Percentiles rank a stretch among this genome's conserved stretches.
Evolutionary conservation across 2,888 invertebrate species (phyloP).

Genomic region (Lasiommata megera): DNA sequence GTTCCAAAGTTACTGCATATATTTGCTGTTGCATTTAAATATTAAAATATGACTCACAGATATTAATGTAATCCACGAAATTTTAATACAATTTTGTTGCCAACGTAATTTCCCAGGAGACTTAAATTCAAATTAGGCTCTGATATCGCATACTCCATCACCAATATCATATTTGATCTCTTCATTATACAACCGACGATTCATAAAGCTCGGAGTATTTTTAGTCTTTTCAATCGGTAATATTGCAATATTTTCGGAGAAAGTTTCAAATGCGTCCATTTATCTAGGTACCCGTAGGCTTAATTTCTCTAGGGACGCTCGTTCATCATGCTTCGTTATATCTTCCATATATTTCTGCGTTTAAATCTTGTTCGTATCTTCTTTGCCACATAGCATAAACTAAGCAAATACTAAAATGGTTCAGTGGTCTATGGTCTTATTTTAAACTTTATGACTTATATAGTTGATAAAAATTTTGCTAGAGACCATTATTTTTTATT

Average conservation of each 20-base stretch:
- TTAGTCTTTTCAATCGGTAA: not conserved
- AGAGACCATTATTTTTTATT: too few species aligned
- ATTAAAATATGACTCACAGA: conserved; percentile 13
- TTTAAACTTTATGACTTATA: not conserved
- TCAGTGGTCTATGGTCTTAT: conserved; percentile 14
- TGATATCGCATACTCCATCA: conserved; percentile 11
- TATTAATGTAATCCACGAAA: conserved; percentile 11
- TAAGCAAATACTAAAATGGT: conserved; percentile 17
- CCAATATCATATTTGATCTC: conserved; percentile 2
- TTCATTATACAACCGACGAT: not conserved
- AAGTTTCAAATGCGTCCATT: conserved; percentile 15
- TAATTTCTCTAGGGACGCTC: conserved; percentile 25
- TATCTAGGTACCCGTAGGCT: not conserved
- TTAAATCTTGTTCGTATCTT: not conserved
- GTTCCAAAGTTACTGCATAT: not conserved
- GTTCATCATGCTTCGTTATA: conserved; percentile 15
- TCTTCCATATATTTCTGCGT: conserved; percentile 1
- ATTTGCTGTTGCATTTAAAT: not conserved
- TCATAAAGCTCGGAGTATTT: not conserved
- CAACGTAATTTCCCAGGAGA: conserved; percentile 28
- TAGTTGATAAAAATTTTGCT: not conserved
- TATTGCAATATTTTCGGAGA: conserved; percentile 13
- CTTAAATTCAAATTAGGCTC: conserved; percentile 26
- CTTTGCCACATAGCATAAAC: not conserved
- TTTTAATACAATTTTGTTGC: conserved; percentile 20